These are phyloP conservation scores for Balearica regulorum DNA, from an alignment of 2,797 vertebrate genomes.

Conservation along the genomic window DNA sequence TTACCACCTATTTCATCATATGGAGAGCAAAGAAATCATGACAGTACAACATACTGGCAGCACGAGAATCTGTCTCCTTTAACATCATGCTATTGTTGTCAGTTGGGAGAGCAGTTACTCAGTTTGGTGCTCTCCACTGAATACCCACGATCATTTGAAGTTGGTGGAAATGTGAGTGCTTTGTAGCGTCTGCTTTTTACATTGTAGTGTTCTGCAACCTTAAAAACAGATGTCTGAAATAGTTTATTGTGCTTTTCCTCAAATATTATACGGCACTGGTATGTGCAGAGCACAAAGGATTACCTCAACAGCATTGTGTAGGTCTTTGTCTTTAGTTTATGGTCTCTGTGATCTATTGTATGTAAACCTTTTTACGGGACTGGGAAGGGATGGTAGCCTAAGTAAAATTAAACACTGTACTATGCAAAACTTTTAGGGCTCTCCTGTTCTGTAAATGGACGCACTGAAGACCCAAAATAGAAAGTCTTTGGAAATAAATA, in stretches of 20 bases:
- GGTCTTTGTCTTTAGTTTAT: slow-evolving; percentile 66
- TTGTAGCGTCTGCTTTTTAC: slow-evolving; percentile 66
- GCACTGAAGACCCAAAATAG: slow-evolving; percentile 3
- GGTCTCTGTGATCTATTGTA: slow-evolving; percentile 66
- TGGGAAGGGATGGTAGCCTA: slow-evolving; percentile 62
- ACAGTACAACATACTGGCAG: neutral
- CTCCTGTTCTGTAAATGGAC: slow-evolving; percentile 30
- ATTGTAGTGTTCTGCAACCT: slow-evolving; percentile 62
- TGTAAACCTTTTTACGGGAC: slow-evolving; percentile 64
- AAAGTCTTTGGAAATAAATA: slow-evolving; percentile 29
- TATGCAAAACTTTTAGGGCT: slow-evolving; percentile 27
- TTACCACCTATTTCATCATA: neutral
- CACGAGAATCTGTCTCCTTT: slow-evolving; percentile 7
- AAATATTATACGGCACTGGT: slow-evolving; percentile 36
- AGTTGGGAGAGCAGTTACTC: slow-evolving; percentile 6
- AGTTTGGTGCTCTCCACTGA: slow-evolving; percentile 28
- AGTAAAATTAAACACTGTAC: slow-evolving; percentile 57
- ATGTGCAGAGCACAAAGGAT: slow-evolving; percentile 57
- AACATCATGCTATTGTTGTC: neutral
- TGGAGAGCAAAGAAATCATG: neutral
- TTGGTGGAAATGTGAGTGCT: slow-evolving; percentile 51
- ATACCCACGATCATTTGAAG: slow-evolving; percentile 51
- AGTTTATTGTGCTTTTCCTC: slow-evolving; percentile 68
- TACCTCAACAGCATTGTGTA: slow-evolving; percentile 57
- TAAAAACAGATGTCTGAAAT: slow-evolving; percentile 76